Evolutionary conservation across 2,113 vertebrate genomes (phyloP), one percentile per base, ranked within the genome.

Genomic region (Grantiella picta): DNA sequence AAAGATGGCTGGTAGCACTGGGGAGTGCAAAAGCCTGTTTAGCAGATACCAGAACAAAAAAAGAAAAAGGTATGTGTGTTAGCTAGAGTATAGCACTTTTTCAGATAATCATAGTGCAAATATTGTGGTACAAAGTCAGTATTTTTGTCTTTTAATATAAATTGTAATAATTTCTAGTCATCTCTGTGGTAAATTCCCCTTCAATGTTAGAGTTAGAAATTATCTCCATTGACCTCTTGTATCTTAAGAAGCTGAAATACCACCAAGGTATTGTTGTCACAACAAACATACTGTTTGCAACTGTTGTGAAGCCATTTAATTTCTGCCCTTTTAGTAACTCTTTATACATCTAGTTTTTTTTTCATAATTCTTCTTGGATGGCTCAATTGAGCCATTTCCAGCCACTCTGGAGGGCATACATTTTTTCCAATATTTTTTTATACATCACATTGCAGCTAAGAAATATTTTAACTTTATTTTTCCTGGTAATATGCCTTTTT

Each of bases 21-120:
- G 98, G 98, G 16, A 99, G 98, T 95, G 98, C 98, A 70, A 99
- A 98, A 97, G 98, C 98, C 19, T 98, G 98, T 89, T 96, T 99
- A 96, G 97, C 98, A 50, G 98, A 99, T 91, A 98, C 95, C 36
- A 98, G 98, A 89, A 98, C 98, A 45, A 98, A 97, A 95, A 99
- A 99, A 92, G 98, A 99, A 95, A 99, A 98, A 98, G 98, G 98
- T 99, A 95, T 28, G 72, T 66, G 57, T 89, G 11, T 71, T 80
- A 35, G 25, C 31, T 80, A 65, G 28, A 86, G 12, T 27, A 47
- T 12, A 54, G 21, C 3, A 12, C 23, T 68, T 89, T 70, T 75
- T 31, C 12, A 22, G 15, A 12, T 79, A 68, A 66, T 28, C 24
- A 15, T n/a, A 54, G 24, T 56, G 40, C 24, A 78, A 52, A 75